Base-by-base conservation (phyloP, 1,140 invertebrate genomes). In the Brachystomella parvula region DNA sequence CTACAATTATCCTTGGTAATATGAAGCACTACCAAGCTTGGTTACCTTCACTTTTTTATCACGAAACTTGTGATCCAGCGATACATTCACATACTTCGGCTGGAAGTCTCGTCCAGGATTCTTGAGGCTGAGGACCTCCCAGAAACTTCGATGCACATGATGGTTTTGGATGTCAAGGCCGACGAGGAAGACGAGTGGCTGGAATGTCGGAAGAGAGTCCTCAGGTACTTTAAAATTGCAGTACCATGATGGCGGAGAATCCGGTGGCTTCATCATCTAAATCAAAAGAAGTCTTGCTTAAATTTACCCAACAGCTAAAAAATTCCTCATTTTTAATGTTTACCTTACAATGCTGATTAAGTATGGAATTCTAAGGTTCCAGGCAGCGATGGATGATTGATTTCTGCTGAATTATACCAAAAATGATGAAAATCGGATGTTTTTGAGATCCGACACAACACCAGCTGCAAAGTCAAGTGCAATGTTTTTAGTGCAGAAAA, bases 101-200 rank as follows among this genome's bases (percentile, higher is more conserved):
- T 90, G 90, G 77, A 95, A 96, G 67, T 88, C 84, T 39, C 97
- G 84, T 0, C 89, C 84, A n/a, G 88, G 84, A 71, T 89, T 82
- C 75, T 96, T 92, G 1, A 85, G 78, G 66, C 87, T 83, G 28
- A 90, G 82, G 76, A 88, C 90, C 72, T 96, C 92, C 92, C 92
- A 97, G 75, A 97, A 89, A 31, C 86, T 82, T 75, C 89, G 88
- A 76, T 98, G 94, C 35, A 91, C 81, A 15, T 89, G 82, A 83
- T 96, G 94, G 72, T 87, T 87, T 6, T 85, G 78, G 12, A 87
- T 83, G 76, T 97, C 92, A 60, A 97, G 80, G 21, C 94, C 94
- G 68, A 87, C 87, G 33, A 97, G 81, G 24, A 87, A 89, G 39
- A 97, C 85, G 49, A 95, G 79, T 26, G 90, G 88, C 75, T 89